Evolutionary conservation across 2,113 vertebrate genomes (phyloP), one percentile per base, ranked within the genome.

Genomic region (Channa maculata): DNA sequence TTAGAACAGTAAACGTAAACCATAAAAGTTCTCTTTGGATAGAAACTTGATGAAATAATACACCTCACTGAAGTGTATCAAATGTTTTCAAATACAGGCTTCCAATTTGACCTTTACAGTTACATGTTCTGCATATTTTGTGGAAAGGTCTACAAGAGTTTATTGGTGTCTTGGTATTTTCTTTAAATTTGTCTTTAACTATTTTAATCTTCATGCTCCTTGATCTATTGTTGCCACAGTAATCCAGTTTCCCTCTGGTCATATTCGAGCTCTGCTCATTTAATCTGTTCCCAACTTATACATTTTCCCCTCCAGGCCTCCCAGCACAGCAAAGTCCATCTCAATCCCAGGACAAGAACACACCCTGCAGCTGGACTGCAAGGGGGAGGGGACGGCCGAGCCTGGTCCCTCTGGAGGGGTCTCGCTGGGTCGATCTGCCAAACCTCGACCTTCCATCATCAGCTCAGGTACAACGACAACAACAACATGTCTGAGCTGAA

Each of bases 281-380:
- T 70, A 52, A 71, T 82, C 65, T 74, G 49, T 24, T 79, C 65
- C 73, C 65, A 24, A 41, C 55, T 62, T 65, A 77, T 82, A 45
- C 68, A 15, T 8, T 14, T 50, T 51, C 8, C 10, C 54, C 13
- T 24, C 6, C 84, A 95, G 95, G 34, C 91, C 95, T 70, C 89
- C 88, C 2, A 97, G 96, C 82, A 97, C 96, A 0, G 97, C 97
- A 69, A 99, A 99, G 90, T 97, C 95, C 82, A 97, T 98, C 94
- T 94, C 93, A 73, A 90, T 98, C 54, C 94, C 97, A 0, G 96
- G 97, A 36, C 96, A 94, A 67, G 97, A 98, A 69, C 95, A 95
- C 2, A 95, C 96, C 79, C 92, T 99, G 79, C 97, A 98, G 94
- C 94, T 98, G 93, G 97, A 97, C 80, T 96, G 98, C 77, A 99